Evolutionary conservation across 1,140 invertebrate species (phyloP).

Genomic region (Leptoteleia sp.): DNA sequence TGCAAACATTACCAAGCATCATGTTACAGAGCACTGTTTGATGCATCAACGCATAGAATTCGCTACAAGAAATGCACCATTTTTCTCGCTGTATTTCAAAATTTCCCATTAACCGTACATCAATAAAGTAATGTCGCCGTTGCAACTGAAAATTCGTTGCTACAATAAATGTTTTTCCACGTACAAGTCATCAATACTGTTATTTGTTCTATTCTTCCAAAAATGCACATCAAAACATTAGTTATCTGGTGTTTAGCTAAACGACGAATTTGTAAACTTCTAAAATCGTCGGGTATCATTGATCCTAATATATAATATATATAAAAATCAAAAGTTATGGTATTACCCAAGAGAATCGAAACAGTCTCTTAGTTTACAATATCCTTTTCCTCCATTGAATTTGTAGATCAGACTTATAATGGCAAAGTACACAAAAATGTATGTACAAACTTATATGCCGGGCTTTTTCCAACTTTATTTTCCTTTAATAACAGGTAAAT

Average conservation of each 20-base stretch:
- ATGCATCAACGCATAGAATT: no score
- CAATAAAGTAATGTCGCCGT: no score
- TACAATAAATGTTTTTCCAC: no score
- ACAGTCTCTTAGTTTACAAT: constrained; percentile 18
- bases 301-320: not conserved
- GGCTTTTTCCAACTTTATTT: constrained; percentile 28
- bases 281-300: constrained; percentile 49
- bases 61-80: no score
- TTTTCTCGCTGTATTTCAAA: no score
- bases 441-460: constrained; percentile 34
- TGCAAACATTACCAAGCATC: no score
- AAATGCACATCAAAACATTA: constrained; percentile 71
- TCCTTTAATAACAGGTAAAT: constrained; percentile 42
- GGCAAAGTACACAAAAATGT: constrained; percentile 14
- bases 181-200: no score
- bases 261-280: constrained; percentile 53
- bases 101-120: no score
- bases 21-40: no score
- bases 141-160: no score
- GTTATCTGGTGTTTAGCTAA: constrained; percentile 46
- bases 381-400: not conserved
- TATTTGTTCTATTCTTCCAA: no score
- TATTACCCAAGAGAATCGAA: not conserved
- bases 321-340: constrained; percentile 6
- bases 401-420: constrained; percentile 25